phyloP scores from a whole-genome alignment of 2,888 invertebrate species.

The Tenthredo scrophulariae region DNA sequence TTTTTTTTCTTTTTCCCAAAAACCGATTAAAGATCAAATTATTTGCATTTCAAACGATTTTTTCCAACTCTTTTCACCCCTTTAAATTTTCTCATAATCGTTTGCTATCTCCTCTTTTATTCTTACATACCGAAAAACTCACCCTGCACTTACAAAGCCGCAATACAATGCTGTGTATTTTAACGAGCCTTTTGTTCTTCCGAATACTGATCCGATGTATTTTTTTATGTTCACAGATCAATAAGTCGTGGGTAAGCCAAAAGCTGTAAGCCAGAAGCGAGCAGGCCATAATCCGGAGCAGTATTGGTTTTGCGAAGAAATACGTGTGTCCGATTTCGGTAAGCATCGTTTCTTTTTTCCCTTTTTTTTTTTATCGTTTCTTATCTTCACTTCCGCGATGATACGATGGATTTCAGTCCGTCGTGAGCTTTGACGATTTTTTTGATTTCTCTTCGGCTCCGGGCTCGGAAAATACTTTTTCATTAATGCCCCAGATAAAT shows the following conservation, averaged over 20 bases:
- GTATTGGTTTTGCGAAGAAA: not conserved
- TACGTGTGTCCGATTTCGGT: not conserved
- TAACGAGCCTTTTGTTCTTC: not conserved
- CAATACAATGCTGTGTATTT: not conserved
- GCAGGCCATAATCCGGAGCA: not conserved
- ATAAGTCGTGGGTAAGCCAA: conserved; percentile 1
- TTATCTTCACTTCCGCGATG: not conserved
- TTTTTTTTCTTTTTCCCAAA: not conserved
- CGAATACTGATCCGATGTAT: conserved; percentile 12
- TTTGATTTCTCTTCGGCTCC: not conserved
- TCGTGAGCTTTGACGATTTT: not conserved
- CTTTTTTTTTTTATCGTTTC: not conserved
- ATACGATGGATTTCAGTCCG: not conserved
- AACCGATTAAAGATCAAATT: not conserved
- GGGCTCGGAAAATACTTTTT: not conserved
- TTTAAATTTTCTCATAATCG: not conserved
- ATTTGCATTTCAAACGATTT: not conserved
- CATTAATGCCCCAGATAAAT: not conserved
- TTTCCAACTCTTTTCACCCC: not conserved
- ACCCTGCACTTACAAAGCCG: not conserved
- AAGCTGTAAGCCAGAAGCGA: conserved; percentile 14
- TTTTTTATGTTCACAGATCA: conserved; percentile 10
- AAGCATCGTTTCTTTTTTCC: not conserved
- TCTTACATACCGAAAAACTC: not conserved
- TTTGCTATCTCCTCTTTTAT: not conserved